Evolutionary conservation across 2,888 invertebrate species (phyloP).

Genomic region (Chouioia cunea): DNA sequence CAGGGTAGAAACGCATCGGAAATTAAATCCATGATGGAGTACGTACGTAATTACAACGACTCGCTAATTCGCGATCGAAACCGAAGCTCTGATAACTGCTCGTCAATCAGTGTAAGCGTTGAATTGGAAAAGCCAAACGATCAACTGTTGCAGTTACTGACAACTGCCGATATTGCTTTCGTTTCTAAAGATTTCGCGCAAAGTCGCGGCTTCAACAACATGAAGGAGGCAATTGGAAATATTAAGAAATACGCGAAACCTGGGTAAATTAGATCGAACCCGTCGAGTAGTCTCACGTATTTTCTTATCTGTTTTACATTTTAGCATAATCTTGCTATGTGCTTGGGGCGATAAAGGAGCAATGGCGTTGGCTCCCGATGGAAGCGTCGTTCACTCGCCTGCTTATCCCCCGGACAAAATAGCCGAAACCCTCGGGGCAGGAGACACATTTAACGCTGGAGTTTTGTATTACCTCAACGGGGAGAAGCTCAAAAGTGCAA

Average conservation of each 20-base stretch:
- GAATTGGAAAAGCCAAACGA: slow-evolving; percentile 74
- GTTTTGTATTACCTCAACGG: slow-evolving; percentile 71
- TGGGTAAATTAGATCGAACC: slow-evolving; percentile 63
- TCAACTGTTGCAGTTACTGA: slow-evolving; percentile 70
- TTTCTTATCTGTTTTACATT: slow-evolving; percentile 40
- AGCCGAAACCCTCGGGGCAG: slow-evolving; percentile 77
- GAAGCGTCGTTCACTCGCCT: slow-evolving; percentile 64
- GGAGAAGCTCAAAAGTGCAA: slow-evolving; percentile 57
- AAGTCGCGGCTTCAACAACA: slow-evolving; percentile 70
- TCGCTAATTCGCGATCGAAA: slow-evolving; percentile 48
- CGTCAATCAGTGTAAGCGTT: slow-evolving; percentile 71
- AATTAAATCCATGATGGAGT: slow-evolving; percentile 72
- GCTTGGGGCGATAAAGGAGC: slow-evolving; percentile 77
- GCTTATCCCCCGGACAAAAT: slow-evolving; percentile 71
- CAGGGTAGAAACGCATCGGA: slow-evolving; percentile 72
- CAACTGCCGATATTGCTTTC: slow-evolving; percentile 73
- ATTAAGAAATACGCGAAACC: slow-evolving; percentile 64
- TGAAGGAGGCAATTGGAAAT: slow-evolving; percentile 70
- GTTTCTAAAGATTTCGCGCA: slow-evolving; percentile 77
- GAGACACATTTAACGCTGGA: slow-evolving; percentile 77
- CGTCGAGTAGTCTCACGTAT: neutral
- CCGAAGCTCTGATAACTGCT: slow-evolving; percentile 42
- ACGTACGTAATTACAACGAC: slow-evolving; percentile 69
- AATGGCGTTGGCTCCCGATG: slow-evolving; percentile 62
- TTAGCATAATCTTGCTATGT: slow-evolving; percentile 68